A percentile compares a stretch with the other conserved stretches of the same genome.
phyloP scores from a whole-genome alignment of 2,113 vertebrate genomes.

The Hassar affinis region DNA sequence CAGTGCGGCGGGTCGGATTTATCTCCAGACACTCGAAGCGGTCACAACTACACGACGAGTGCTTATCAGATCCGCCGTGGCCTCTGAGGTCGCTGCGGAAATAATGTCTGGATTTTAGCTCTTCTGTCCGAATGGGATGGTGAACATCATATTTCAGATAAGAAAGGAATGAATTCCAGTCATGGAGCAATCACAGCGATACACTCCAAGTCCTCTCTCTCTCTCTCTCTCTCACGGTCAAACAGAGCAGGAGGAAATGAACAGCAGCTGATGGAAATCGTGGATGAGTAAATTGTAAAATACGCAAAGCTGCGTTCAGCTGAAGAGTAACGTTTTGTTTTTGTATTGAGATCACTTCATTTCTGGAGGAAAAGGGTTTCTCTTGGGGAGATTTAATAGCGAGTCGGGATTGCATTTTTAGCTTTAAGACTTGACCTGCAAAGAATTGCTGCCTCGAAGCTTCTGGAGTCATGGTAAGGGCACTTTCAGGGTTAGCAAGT shows the following conservation, averaged over 20 bases:
- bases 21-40: slow-evolving; percentile 3
- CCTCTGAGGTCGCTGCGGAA: slow-evolving; percentile 1
- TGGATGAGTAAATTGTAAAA: background rate
- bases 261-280: background rate
- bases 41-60: background rate
- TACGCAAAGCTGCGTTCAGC: background rate
- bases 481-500: background rate
- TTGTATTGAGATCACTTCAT: background rate
- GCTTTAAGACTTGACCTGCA: background rate
- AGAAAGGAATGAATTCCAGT: slow-evolving; percentile 37
- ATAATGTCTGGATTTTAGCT: slow-evolving; percentile 29
- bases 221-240: too few species aligned
- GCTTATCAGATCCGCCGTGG: slow-evolving; percentile 28
- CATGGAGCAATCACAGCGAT: slow-evolving; percentile 15
- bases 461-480: background rate
- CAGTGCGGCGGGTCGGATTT: background rate
- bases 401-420: background rate
- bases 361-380: background rate
- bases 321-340: background rate
- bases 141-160: slow-evolving; percentile 28
- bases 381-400: background rate
- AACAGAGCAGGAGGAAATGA: background rate
- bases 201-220: background rate
- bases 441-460: background rate
- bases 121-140: slow-evolving; percentile 14